Base-by-base conservation (phyloP, 2,888 invertebrate genomes). In the Rhamphomyia laevipes region DNA sequence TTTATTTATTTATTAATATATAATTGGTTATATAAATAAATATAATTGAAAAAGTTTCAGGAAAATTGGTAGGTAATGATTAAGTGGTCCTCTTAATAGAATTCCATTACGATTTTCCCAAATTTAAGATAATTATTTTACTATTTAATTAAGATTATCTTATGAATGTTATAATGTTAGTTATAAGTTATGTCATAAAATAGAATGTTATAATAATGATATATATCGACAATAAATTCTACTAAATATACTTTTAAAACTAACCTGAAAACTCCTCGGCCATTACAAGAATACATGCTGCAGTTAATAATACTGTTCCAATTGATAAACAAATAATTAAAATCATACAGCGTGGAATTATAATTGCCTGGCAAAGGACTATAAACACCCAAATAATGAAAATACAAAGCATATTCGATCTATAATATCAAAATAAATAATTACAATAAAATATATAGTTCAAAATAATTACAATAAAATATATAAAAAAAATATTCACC, bases 381-480 rank as follows among this genome's bases (percentile, higher is more conserved):
- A 93, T 87, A 64, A 91, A 88, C 43, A 92, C 71, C 89, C 94
- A 92, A 54, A 94, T 82, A 58, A 92, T 80, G 65, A 89, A 84
- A 61, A 92, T 90, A 72, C 93, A 93, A 64, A 91, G 77, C 75
- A 94, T 87, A 67, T 95, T 94, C 15, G 93, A 93, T 65, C 69
- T 69, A 54, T 27, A 46, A 37, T 18, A 15, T 42, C 23, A 18
- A 30, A 31, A 15, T 15, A 13, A 49, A 23, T 13, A 21, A 17
- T 47, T 15, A 21, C 33, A n/a, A 31, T 47, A 23, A 4, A 27
- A 40, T 23, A 6, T 33, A 45, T 16, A 38, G 48, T 48, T 51
- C 41, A 60, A 60, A 56, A 51, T 55, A 62, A 62, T 60, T 62
- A 58, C 54, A 52, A 51, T 53, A 48, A n/a, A 40, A 27, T 21